A percentile compares a stretch with the other conserved stretches of the same genome.
phyloP scores from a whole-genome alignment of 2,113 vertebrate genomes.

The Ceyx melanurus region DNA sequence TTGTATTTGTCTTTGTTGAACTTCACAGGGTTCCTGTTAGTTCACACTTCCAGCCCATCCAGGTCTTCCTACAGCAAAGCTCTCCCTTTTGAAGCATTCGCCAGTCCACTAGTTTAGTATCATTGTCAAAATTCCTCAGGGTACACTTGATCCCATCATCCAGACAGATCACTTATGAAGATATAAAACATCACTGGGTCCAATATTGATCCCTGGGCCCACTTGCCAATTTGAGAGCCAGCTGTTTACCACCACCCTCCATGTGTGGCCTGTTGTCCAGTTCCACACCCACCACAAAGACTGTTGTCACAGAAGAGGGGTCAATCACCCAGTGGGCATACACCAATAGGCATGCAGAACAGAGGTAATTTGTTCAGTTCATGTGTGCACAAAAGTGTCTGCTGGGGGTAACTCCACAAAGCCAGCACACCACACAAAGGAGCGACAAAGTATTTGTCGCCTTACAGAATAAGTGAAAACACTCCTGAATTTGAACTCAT shows the following conservation, averaged over 20 bases:
- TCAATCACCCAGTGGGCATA: no score
- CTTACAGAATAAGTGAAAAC: no score
- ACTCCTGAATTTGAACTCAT: no score
- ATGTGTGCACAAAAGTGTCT: no score
- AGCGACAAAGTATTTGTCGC: no score
- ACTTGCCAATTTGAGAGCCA: background rate
- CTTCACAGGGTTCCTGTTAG: background rate
- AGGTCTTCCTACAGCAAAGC: background rate
- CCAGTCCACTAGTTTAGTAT: background rate
- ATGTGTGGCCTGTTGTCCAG: no score
- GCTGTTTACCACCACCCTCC: background rate
- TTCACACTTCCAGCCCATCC: background rate
- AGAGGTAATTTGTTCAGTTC: no score
- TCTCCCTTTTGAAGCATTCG: background rate
- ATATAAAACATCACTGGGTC: no score
- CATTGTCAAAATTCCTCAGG: background rate
- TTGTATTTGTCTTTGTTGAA: background rate
- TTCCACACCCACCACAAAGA: background rate
- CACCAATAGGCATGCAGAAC: no score
- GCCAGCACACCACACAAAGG: no score
- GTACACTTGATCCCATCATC: background rate
- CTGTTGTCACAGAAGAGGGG: background rate
- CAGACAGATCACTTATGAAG: no score
- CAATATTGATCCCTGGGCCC: background rate
- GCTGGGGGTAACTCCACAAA: no score